Percentiles rank a stretch among this genome's conserved stretches.
These are phyloP conservation scores for Antheraea pernyi DNA, from an alignment of 1,140 invertebrate genomes.

Conservation along the genomic window DNA sequence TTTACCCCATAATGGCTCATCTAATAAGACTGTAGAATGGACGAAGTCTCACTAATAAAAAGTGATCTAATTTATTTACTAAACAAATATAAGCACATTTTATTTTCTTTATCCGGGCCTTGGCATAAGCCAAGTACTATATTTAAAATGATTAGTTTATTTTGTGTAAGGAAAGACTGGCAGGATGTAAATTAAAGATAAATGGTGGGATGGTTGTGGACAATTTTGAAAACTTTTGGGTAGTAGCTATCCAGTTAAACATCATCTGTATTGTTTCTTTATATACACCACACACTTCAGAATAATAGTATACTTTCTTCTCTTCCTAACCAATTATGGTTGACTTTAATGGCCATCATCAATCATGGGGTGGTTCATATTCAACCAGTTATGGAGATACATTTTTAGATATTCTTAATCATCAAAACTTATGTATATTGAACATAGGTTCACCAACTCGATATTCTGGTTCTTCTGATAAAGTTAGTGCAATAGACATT, in stretches of 20 bases:
- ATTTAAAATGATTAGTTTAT: background rate
- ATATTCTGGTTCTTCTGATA: background rate
- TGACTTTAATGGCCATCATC: background rate
- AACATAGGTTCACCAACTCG: background rate
- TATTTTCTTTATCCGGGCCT: background rate
- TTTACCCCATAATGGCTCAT: background rate
- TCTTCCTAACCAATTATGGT: no score
- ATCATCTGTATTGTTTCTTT: background rate
- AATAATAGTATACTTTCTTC: background rate
- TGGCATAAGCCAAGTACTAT: background rate
- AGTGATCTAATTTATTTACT: no score
- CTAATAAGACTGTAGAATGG: background rate
- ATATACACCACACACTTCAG: background rate
- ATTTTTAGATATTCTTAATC: no score
- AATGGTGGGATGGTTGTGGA: background rate
- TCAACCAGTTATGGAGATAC: no score
- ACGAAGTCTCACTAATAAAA: background rate
- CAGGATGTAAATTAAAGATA: no score
- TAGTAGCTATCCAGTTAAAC: background rate
- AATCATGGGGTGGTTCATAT: background rate
- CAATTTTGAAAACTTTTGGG: no score
- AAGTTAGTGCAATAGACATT: background rate
- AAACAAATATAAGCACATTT: background rate
- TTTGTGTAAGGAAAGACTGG: background rate
- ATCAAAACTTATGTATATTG: background rate